Conservation (phyloP, 2,888 invertebrate genomes). For the Ichneumoninae sp. region DNA sequence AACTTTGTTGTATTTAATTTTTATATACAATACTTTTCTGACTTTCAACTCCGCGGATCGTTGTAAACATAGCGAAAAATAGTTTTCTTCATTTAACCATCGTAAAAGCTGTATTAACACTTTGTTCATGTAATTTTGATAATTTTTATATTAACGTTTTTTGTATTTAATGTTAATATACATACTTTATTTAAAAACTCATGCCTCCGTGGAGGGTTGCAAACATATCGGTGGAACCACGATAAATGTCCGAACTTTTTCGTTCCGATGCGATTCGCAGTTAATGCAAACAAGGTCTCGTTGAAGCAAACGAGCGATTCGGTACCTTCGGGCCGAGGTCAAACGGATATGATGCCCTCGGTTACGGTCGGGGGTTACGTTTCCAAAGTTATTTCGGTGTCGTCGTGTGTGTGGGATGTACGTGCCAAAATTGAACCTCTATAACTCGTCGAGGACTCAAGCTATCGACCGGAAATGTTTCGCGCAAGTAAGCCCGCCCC, state of each 20-base stretch:
- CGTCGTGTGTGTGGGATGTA: background rate
- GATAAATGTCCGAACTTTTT: background rate
- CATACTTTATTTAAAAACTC: too few species aligned
- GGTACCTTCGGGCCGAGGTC: background rate
- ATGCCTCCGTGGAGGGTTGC: too few species aligned
- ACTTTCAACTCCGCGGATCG: too few species aligned
- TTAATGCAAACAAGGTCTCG: background rate
- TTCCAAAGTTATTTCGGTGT: slow-evolving; percentile 1
- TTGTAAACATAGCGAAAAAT: too few species aligned
- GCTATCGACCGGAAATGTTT: background rate
- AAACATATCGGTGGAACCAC: background rate
- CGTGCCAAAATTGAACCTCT: background rate
- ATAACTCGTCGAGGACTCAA: background rate
- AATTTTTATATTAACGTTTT: too few species aligned
- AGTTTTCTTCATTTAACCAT: too few species aligned
- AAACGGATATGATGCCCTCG: background rate
- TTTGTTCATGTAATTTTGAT: too few species aligned
- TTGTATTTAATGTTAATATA: too few species aligned
- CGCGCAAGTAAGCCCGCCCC: background rate
- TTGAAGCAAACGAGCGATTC: background rate
- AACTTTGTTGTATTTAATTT: background rate
- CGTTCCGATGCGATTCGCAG: background rate
- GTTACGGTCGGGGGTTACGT: background rate
- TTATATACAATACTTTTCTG: too few species aligned
- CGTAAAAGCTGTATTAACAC: too few species aligned